These are phyloP conservation scores for Cephus nigrinus DNA, from an alignment of 2,888 invertebrate genomes.

Conservation along the genomic window DNA sequence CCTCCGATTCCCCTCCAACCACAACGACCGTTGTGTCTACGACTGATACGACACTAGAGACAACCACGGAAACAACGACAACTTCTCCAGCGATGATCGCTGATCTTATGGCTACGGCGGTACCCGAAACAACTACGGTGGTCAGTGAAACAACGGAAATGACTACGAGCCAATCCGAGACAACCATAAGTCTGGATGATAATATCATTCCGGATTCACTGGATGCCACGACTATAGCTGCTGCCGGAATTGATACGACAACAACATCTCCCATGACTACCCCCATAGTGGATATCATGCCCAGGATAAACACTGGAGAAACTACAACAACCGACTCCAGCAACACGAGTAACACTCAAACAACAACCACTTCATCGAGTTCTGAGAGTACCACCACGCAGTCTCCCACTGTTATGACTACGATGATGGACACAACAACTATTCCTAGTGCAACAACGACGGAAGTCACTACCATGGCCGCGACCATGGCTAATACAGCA, in stretches of 20 bases:
- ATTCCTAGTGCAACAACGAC: conserved; percentile 47
- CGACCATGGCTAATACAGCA: conserved; percentile 28
- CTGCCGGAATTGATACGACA: conserved; percentile 52
- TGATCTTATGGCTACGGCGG: not conserved
- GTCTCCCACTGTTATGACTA: conserved; percentile 22
- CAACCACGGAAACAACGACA: conserved; percentile 23
- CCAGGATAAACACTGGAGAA: not conserved
- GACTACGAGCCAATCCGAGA: conserved; percentile 13
- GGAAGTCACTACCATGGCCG: conserved; percentile 25
- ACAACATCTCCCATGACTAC: conserved; percentile 65
- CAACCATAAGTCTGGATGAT: conserved; percentile 22
- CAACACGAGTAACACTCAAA: not conserved
- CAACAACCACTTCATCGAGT: not conserved
- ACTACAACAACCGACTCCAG: not conserved
- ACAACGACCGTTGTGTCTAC: conserved; percentile 19
- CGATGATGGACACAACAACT: conserved; percentile 46
- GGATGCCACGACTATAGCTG: conserved; percentile 13
- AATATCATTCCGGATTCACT: not conserved
- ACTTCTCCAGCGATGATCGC: conserved; percentile 12
- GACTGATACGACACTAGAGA: conserved; percentile 22
- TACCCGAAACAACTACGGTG: conserved; percentile 23
- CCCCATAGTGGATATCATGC: conserved; percentile 26
- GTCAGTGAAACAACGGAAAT: conserved; percentile 12
- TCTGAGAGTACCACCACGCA: not conserved
- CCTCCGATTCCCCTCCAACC: conserved; percentile 27